Base-by-base conservation (phyloP, 1,140 invertebrate species). In the Drosophila seguyi region DNA sequence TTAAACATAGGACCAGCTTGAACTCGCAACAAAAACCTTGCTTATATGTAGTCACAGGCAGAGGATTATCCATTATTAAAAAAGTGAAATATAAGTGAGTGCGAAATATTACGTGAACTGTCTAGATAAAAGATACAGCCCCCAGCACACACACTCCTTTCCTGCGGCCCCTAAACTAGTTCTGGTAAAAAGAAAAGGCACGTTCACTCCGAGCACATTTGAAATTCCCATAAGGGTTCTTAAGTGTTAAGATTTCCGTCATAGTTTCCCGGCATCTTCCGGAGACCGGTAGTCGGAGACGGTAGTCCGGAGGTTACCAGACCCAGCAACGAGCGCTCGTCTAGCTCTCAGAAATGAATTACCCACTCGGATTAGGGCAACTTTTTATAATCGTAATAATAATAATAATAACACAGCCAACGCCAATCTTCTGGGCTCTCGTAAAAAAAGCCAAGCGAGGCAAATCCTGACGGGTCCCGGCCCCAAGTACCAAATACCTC, bases 301-400 rank as follows among this genome's bases (percentile, higher is more conserved):
- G 48, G 27, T 10, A 13, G 48, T 50, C 47, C 45, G 27, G 27
- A 47, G 59, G 18, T 45, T 44, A 39, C 31, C 27, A 48, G 34
- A 27, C 13, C n/a, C 27, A 38, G 18, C 18, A 22, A 31, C 50
- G 29, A 36, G 50, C 4, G 52, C 69, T 72, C 66, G 52, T 72
- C 69, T 72, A 73, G 69, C 69, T 73, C 69, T 72, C 67, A 72
- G 69, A 73, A 73, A 73, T 73, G 69, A 73, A 73, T 73, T 73
- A 72, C 69, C 69, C 69, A 59, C 69, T 79, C 52, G 77, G 77
- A 79, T 79, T 79, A 60, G 31, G 71, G 47, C 59, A 83, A 84
- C 75, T 83, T 84, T 85, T 83, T 52, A 84, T 84, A 83, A 84
- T 66, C 78, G 67, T 79, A 61, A 79, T 63, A 82, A 68, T 79